Percentiles rank a stretch among this genome's conserved stretches.
Evolutionary conservation across 2,888 invertebrate species (phyloP).

Genomic region (Hylaea fasciaria): DNA sequence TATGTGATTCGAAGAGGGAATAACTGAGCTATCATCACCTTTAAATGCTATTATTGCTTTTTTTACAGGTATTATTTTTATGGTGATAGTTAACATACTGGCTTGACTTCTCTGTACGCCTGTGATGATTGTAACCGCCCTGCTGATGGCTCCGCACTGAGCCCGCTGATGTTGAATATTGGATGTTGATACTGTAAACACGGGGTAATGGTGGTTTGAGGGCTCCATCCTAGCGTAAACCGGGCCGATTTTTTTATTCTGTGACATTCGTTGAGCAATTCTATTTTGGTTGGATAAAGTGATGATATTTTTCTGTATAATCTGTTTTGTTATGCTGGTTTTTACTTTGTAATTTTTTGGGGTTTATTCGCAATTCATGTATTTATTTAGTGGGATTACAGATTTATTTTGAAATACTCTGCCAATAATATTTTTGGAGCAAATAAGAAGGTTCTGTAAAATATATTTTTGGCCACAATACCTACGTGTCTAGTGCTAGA

Average conservation of each 20-base stretch:
- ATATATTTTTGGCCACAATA: too few species aligned
- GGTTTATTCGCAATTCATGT: neutral
- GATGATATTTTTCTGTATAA: neutral
- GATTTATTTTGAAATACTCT: too few species aligned
- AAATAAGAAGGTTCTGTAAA: too few species aligned
- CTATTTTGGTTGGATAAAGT: conserved; percentile 1
- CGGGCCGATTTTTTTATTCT: conserved; percentile 5
- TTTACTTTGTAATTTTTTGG: neutral
- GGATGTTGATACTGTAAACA: conserved; percentile 21
- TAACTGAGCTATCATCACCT: too few species aligned
- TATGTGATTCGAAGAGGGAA: too few species aligned
- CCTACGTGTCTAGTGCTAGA: too few species aligned
- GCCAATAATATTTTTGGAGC: too few species aligned
- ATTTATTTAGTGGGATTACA: too few species aligned
- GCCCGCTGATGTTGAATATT: conserved; percentile 19
- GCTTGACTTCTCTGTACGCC: neutral
- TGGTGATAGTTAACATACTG: conserved; percentile 1
- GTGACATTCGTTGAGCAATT: conserved; percentile 5
- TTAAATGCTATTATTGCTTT: too few species aligned
- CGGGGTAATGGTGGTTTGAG: conserved; percentile 11
- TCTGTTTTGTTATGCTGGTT: neutral
- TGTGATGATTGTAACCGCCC: conserved; percentile 42
- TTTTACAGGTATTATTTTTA: too few species aligned
- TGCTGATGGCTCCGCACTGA: conserved; percentile 44
- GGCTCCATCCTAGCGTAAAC: conserved; percentile 11